Evolutionary conservation across 1,140 invertebrate genomes (phyloP).

Genomic region (Hyles euphorbiae): DNA sequence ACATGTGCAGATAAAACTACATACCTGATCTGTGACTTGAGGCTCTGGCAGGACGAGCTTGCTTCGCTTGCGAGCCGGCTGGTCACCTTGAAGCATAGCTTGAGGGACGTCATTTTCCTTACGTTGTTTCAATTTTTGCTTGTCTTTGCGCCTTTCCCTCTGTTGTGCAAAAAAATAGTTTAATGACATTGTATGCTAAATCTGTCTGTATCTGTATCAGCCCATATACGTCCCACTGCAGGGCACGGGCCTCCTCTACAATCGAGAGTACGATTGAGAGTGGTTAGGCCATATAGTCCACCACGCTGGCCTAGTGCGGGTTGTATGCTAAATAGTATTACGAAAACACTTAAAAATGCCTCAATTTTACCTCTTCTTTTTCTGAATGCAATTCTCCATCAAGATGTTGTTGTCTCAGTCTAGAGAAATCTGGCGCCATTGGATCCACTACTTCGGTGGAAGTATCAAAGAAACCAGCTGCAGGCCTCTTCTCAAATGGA

Average conservation of each 20-base stretch:
- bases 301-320: too few relatives aligned
- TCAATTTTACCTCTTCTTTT: conserved; percentile 92
- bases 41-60: conserved; percentile 97
- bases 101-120: conserved; percentile 98
- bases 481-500: conserved; percentile 96
- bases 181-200: conserved; percentile 3
- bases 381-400: conserved; percentile 94
- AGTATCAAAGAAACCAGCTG: conserved; percentile 95
- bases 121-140: conserved; percentile 93
- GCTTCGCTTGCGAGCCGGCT: conserved; percentile 94
- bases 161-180: conserved; percentile 31
- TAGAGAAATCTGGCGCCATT: conserved; percentile 91
- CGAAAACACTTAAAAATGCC: too few relatives aligned
- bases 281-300: too few relatives aligned
- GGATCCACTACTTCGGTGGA: conserved; percentile 92
- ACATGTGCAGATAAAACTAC: conserved; percentile 1
- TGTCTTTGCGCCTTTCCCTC: conserved; percentile 91
- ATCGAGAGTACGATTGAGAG: too few relatives aligned
- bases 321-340: too few relatives aligned
- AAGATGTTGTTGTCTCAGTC: conserved; percentile 92
- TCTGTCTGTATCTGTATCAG: too few relatives aligned
- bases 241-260: too few relatives aligned
- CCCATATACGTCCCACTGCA: too few relatives aligned
- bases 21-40: conserved; percentile 94
- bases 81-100: conserved; percentile 92